Percentiles rank a stretch among this genome's conserved stretches.
Conservation (phyloP, 35 echinoderm and acorn worm species). For the Diadema setosum region DNA sequence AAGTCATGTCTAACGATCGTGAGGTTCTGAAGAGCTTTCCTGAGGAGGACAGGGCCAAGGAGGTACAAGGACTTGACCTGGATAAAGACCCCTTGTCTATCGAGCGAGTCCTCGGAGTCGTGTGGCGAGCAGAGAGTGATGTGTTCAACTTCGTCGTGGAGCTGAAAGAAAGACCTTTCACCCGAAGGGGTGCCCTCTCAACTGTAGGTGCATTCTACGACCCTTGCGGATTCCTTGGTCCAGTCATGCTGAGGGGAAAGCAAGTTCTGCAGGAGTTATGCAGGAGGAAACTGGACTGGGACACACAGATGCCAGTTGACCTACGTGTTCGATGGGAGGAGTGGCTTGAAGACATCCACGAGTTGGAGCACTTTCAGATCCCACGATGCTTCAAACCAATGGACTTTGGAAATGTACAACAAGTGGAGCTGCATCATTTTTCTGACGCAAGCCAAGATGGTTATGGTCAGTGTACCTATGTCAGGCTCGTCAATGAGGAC, state of each 20-base stretch:
- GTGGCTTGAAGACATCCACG: slow-evolving; percentile 49
- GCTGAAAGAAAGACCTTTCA: slow-evolving; percentile 10
- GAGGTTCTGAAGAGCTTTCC: slow-evolving; percentile 6
- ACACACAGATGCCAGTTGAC: slow-evolving; percentile 23
- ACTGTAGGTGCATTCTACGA: slow-evolving; percentile 59
- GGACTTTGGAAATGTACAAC: background rate
- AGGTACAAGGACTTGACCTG: background rate
- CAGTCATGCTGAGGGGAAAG: slow-evolving; percentile 45
- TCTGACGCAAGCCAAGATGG: too few species aligned
- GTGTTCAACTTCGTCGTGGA: background rate
- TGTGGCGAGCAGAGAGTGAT: slow-evolving; percentile 23
- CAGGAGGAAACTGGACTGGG: slow-evolving; percentile 14
- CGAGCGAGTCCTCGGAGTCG: slow-evolving; percentile 25
- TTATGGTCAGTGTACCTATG: too few species aligned
- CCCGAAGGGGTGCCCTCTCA: slow-evolving; percentile 53
- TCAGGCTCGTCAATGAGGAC: slow-evolving; percentile 12
- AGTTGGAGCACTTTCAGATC: slow-evolving; percentile 15
- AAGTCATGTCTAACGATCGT: background rate
- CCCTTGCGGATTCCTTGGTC: slow-evolving; percentile 43
- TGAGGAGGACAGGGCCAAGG: background rate
- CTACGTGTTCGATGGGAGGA: slow-evolving; percentile 19
- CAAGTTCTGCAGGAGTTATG: background rate
- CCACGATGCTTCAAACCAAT: slow-evolving; percentile 45
- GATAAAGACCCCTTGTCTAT: background rate
- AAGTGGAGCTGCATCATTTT: too few species aligned